Evolutionary conservation across 2,888 invertebrate species (phyloP).

Genomic region (Tuta absoluta): DNA sequence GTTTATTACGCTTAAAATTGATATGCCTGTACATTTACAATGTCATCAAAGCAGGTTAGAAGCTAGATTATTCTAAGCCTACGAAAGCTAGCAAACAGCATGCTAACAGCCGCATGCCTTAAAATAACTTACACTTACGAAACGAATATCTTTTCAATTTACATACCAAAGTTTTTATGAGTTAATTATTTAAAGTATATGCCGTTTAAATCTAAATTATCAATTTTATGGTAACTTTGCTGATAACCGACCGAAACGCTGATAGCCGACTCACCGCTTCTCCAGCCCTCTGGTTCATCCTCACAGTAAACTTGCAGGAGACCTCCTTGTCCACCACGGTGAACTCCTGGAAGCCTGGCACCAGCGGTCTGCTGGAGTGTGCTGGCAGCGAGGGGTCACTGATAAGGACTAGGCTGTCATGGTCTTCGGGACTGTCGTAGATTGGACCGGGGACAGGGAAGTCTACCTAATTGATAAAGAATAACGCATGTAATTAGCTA

Average conservation of each 20-base stretch:
- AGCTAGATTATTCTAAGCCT: not conserved
- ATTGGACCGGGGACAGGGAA: constrained; percentile 60
- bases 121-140: not conserved
- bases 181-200: no score
- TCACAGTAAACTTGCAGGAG: constrained; percentile 62
- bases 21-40: no score
- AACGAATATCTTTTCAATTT: no score
- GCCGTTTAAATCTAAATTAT: no score
- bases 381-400: constrained; percentile 64
- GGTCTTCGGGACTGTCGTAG: constrained; percentile 58
- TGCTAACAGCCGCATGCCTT: no score
- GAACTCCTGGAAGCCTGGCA: constrained; percentile 62
- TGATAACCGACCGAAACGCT: no score
- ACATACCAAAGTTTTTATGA: no score
- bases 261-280: constrained; percentile 50
- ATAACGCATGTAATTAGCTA: not conserved
- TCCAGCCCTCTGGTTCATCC: constrained; percentile 45
- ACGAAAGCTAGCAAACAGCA: no score
- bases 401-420: constrained; percentile 65
- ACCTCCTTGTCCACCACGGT: constrained; percentile 62
- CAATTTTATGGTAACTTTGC: not conserved
- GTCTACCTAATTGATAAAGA: constrained; percentile 44
- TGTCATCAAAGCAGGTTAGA: not conserved
- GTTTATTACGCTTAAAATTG: not conserved
- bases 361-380: constrained; percentile 55